phyloP scores from a whole-genome alignment of 2,797 vertebrate genomes.

The Diplodus sargus region DNA sequence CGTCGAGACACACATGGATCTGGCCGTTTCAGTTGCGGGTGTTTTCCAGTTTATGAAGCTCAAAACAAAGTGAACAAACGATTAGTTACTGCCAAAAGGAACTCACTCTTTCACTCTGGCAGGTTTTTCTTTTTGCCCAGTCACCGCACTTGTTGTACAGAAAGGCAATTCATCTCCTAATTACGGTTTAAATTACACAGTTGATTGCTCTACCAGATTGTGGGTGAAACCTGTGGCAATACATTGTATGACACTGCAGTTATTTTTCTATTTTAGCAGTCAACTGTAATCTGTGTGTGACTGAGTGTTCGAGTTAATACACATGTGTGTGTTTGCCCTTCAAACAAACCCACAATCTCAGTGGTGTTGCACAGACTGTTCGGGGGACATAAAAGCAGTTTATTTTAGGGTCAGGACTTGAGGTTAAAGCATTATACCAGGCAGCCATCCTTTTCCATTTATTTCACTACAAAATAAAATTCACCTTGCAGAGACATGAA shows the following conservation, averaged over 20 bases:
- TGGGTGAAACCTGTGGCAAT: neutral
- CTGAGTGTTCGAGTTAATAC: neutral
- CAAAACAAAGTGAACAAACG: neutral
- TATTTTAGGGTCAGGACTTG: constrained; percentile 40
- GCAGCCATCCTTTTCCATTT: constrained; percentile 41
- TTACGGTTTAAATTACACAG: constrained; percentile 20
- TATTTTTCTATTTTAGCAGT: constrained; percentile 5
- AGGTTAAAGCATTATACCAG: constrained; percentile 40
- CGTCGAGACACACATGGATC: neutral
- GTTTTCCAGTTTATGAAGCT: neutral
- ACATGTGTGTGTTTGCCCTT: constrained; percentile 3
- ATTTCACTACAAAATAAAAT: constrained; percentile 41
- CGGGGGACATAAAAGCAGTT: constrained; percentile 24
- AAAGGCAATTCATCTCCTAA: constrained; percentile 12
- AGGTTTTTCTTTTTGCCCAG: neutral
- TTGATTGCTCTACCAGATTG: constrained; percentile 5
- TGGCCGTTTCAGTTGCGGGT: neutral
- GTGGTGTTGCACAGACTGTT: constrained; percentile 1
- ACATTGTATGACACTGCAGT: neutral
- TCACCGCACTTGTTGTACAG: neutral
- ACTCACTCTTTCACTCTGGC: neutral
- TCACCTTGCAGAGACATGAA: constrained; percentile 32
- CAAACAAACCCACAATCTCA: neutral
- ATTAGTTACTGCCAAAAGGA: neutral
- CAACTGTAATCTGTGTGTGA: neutral